Base-by-base conservation (phyloP, 2,113 vertebrate species). In the Plecturocebus donacophilus region DNA sequence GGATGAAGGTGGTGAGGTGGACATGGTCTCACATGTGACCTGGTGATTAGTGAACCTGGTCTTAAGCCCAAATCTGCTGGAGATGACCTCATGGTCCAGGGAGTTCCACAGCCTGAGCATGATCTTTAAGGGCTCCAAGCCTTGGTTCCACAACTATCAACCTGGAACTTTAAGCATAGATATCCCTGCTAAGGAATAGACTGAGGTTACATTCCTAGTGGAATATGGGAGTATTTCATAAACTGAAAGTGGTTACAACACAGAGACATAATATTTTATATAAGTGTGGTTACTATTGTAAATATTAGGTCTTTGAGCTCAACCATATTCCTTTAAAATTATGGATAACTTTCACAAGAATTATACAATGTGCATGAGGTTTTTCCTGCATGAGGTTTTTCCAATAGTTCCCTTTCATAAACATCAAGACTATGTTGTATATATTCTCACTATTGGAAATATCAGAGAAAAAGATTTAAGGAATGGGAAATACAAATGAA, bases 241-340 rank as follows among this genome's bases (percentile, higher is more conserved):
- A 95, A 66, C 9, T 23, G 8, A 88, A 88, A 91, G 30, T 17
- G n/a, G 47, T 73, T n/a, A 70, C 8, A 81, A 76, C 8, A 90
- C 14, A 64, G 17, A 61, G 19, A 90, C 25, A 30, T 32, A 76
- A 58, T 85, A 75, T 35, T 70, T 54, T n/a, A 58, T 45, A 25
- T 42, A 92, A 87, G 11, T 21, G 30, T 76, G 20, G 56, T 52
- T 61, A 45, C 23, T 49, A 47, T 5, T 40, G 5, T 52, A 49
- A 77, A 68, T 85, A 86, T 52, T n/a, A 49, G 12, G 58, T 75
- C 58, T 94, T 17, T 12, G 9, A 23, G 42, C 8, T 52, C 40
- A 96, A 61, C 32, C 14, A 16, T 14, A 94, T 66, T 88, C 61
- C 77, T 66, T 47, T 27, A 90, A 94, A 94, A 81, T 17, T 88